phyloP scores from a whole-genome alignment of 2,888 invertebrate species.

The Parelbella ahira region DNA sequence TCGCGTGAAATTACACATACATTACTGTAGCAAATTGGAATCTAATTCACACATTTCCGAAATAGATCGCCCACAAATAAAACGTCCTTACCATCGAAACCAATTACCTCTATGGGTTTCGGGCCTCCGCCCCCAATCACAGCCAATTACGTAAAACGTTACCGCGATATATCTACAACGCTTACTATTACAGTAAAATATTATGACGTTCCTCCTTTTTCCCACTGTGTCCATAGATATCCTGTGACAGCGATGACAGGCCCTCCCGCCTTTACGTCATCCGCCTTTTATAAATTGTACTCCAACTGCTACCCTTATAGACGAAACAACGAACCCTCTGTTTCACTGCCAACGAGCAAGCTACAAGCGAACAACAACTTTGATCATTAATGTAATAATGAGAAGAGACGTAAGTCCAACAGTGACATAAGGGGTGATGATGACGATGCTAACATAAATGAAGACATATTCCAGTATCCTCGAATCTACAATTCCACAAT shows the following conservation, averaged over 20 bases:
- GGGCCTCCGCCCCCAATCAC: constrained; percentile 9
- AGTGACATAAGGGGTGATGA: no score
- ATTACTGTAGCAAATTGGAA: no score
- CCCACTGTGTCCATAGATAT: constrained; percentile 59
- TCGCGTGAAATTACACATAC: no score
- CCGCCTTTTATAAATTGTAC: constrained; percentile 71
- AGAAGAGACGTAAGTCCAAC: no score
- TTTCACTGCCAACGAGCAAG: not conserved
- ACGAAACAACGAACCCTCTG: not conserved
- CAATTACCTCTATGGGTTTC: not conserved
- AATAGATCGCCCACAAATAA: no score
- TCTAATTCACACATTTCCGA: no score
- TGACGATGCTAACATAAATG: no score
- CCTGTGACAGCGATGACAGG: constrained; percentile 69
- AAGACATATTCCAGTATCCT: no score
- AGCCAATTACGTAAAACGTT: constrained; percentile 24
- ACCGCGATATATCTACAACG: constrained; percentile 17
- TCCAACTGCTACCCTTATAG: constrained; percentile 39
- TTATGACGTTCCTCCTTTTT: constrained; percentile 64
- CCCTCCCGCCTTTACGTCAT: constrained; percentile 69
- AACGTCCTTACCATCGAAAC: constrained; percentile 8
- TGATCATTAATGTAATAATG: no score
- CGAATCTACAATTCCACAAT: no score
- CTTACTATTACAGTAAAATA: constrained; percentile 53
- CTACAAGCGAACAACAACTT: not conserved